phyloP scores from a whole-genome alignment of 2,888 invertebrate species.

The Phoenoteleia sp. region DNA sequence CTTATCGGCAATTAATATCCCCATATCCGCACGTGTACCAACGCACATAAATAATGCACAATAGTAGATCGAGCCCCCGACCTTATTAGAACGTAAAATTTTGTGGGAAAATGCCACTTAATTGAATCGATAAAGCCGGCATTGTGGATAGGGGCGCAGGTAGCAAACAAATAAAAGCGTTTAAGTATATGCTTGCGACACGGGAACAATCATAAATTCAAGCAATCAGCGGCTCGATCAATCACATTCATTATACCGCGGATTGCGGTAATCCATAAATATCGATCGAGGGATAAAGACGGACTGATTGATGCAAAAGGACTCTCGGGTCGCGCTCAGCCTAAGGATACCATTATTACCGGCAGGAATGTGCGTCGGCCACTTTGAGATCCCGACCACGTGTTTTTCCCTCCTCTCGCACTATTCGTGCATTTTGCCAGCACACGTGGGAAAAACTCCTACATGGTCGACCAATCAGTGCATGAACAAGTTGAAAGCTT shows the following conservation, averaged over 20 bases:
- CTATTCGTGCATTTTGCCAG: too few species aligned
- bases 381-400: constrained; percentile 42
- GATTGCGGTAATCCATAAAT: constrained; percentile 73
- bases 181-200: constrained; percentile 59
- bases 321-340: constrained; percentile 60
- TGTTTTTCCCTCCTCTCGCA: constrained; percentile 57
- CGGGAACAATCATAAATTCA: constrained; percentile 75
- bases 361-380: constrained; percentile 61
- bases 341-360: constrained; percentile 63
- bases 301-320: constrained; percentile 62
- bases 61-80: background rate
- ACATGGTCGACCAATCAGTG: too few species aligned
- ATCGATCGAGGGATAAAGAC: constrained; percentile 45
- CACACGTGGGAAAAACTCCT: too few species aligned
- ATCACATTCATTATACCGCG: constrained; percentile 72
- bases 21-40: background rate
- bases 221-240: constrained; percentile 70
- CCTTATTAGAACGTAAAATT: constrained; percentile 17
- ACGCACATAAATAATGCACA: constrained; percentile 10
- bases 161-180: constrained; percentile 30
- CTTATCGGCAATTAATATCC: background rate
- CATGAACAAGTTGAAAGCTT: too few species aligned
- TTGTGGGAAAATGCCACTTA: background rate
- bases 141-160: background rate
- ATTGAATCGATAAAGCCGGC: constrained; percentile 12